Base-by-base conservation (phyloP, 1,140 invertebrate species). In the Penaeus chinensis region DNA sequence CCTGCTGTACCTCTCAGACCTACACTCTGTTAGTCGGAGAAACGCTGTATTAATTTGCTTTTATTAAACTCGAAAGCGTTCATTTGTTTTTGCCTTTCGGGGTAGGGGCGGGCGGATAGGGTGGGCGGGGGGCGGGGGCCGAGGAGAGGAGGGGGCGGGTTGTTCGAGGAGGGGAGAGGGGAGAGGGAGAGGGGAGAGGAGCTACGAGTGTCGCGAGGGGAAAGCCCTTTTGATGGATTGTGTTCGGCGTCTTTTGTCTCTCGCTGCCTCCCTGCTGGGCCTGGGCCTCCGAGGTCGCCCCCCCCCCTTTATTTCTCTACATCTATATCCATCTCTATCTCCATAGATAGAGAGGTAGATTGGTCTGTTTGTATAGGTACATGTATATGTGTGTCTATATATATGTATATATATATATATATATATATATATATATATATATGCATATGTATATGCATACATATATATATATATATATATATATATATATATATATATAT, bases 21-120 rank as follows among this genome's bases (percentile, higher is more conserved):
- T 65, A 69, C 16, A 54, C 54, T 54, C 54, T 54, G 76, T 65
- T 85, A 76, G 32, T 69, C 79, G 66, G 76, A 85, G 76, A 85
- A 85, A 85, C 77, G 79, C 77, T 85, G 84, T 85, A 85, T 85
- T 85, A 85, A 85, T 85, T 80, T 85, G 84, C 84, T 85, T 85
- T 62, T 85, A 85, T 85, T 79, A 85, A 80, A 78, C 84, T 85
- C 54, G 54, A 69, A 85, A 79, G 84, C 84, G 63, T 80, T 85
- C 77, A 54, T 61, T 78, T 85, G 62, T 85, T 85, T 78, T 80
- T 42, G 77, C n/a, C 24, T 37, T 62, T 54, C 22, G 42, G 69
- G n/a, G 32, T 24, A 22, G 47, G 22, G 10, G 19, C 1, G 54
- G 24, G 65, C 19, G n/a, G 20, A 54, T 5, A 42, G 47, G 20